Base-by-base conservation (phyloP, 2,113 vertebrate species). In the Mystacornis crossleyi region DNA sequence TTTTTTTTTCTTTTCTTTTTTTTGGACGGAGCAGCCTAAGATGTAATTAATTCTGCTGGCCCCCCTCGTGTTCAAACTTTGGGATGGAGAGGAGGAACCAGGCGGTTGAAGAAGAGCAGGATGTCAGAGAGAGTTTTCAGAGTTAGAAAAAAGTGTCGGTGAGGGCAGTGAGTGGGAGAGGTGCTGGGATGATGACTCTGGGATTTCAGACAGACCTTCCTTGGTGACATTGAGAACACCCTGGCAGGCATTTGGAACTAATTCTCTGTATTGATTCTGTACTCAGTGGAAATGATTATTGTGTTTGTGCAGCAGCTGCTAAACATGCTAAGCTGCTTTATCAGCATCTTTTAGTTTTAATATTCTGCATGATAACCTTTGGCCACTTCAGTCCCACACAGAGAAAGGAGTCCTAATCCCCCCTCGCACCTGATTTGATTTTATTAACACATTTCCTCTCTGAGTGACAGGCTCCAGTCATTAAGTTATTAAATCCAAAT, bases 311-410 rank as follows among this genome's bases (percentile, higher is more conserved):
- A 95, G 33, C 51, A 92, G 69, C 51, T 93, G 17, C 75, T 88
- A 33, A 93, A 90, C 82, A 74, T 61, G 75, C 82, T 93, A 93
- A 97, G 75, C 81, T 93, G 60, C 86, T 81, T 94, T 93, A 96
- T 95, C 91, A 91, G 91, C 85, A 71, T 75, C 71, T 96, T 89
- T 84, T 86, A 43, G 57, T 81, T 91, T 93, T 77, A 93, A 95
- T 92, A 90, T 93, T 93, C 80, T 16, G n/a, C 62, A 15, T 0
- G 25, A 74, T 69, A 89, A 81, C 90, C 96, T 96, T 82, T 86
- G 45, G 84, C 72, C 55, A 48, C 67, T 10, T 2, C 43, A 71
- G 85, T 71, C 67, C 75, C 48, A 24, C n/a, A 28, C 42, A 58
- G 69, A 74, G 55, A 48, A n/a, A 43, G 47, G 58, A 77, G 57